These are phyloP conservation scores for Druon quercuslanigerum DNA, from an alignment of 1,140 invertebrate genomes.

Conservation along the genomic window DNA sequence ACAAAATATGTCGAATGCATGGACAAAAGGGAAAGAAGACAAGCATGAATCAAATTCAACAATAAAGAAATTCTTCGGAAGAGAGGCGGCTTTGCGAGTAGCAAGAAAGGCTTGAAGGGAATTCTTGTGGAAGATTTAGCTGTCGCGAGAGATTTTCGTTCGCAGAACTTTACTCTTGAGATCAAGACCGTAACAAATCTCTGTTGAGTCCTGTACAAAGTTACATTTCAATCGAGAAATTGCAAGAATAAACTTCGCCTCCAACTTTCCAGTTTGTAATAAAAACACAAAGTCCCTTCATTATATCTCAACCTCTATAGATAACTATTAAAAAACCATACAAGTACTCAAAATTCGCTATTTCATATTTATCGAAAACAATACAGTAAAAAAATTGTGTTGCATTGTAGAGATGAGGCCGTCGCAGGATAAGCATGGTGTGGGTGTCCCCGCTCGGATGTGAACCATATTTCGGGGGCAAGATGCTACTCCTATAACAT, in stretches of 20 bases:
- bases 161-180: constrained; percentile 42
- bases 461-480: too few species aligned
- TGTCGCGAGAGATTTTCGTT: constrained; percentile 52
- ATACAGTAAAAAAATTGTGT: too few species aligned
- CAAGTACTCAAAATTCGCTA: not conserved
- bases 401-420: too few species aligned
- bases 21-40: not conserved
- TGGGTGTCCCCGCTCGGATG: too few species aligned
- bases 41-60: constrained; percentile 32
- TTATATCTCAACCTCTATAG: not conserved
- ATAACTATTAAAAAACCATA: not conserved
- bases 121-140: constrained; percentile 57
- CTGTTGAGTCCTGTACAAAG: constrained; percentile 21
- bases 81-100: constrained; percentile 6
- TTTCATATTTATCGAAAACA: not conserved
- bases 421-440: too few species aligned
- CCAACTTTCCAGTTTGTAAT: constrained; percentile 3
- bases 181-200: constrained; percentile 25
- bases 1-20: not conserved
- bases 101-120: constrained; percentile 37
- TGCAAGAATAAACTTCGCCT: constrained; percentile 5
- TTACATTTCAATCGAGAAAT: constrained; percentile 25
- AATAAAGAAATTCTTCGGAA: not conserved
- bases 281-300: constrained; percentile 4
- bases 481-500: too few species aligned